A percentile compares a stretch with the other conserved stretches of the same genome.
Evolutionary conservation across 2,797 vertebrate species (phyloP).

Genomic region (Acanthurus lineatus): DNA sequence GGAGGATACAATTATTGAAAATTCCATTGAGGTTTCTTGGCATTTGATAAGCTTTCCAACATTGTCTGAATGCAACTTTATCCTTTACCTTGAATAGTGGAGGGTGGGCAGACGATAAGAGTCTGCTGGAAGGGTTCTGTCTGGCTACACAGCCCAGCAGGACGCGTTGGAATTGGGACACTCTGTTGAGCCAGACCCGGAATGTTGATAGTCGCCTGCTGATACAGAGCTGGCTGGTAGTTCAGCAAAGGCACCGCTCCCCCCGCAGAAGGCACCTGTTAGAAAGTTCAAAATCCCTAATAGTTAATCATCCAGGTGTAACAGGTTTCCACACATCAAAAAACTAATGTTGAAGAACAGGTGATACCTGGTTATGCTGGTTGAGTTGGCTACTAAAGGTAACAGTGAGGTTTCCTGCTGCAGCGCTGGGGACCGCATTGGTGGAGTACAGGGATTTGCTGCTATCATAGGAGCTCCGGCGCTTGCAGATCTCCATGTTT

Average conservation of each 20-base stretch:
- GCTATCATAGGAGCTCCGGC: constrained; percentile 93
- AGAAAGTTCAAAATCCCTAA: constrained; percentile 54
- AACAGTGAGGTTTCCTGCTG: constrained; percentile 97
- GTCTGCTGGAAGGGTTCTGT: constrained; percentile 98
- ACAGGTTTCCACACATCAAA: not conserved
- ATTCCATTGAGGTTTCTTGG: not conserved
- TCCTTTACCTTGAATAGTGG: constrained; percentile 92
- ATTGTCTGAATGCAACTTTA: not conserved
- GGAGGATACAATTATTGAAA: not conserved
- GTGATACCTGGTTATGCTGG: constrained; percentile 94
- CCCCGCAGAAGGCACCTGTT: constrained; percentile 94
- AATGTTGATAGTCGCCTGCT: constrained; percentile 97
- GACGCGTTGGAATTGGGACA: constrained; percentile 93
- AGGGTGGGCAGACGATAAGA: constrained; percentile 96
- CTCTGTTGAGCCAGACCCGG: constrained; percentile 95
- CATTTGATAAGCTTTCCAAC: not conserved
- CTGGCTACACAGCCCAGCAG: constrained; percentile 94
- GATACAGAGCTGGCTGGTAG: constrained; percentile 97
- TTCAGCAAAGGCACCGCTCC: constrained; percentile 95
- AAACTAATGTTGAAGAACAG: not conserved
- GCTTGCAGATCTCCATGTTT: constrained; percentile 99
- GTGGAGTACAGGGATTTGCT: constrained; percentile 95
- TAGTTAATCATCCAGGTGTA: no score
- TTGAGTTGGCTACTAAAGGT: constrained; percentile 99
- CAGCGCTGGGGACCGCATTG: constrained; percentile 93